A percentile compares a stretch with the other conserved stretches of the same genome.
phyloP scores from a whole-genome alignment of 2,113 vertebrate genomes.

The Falco punctatus region DNA sequence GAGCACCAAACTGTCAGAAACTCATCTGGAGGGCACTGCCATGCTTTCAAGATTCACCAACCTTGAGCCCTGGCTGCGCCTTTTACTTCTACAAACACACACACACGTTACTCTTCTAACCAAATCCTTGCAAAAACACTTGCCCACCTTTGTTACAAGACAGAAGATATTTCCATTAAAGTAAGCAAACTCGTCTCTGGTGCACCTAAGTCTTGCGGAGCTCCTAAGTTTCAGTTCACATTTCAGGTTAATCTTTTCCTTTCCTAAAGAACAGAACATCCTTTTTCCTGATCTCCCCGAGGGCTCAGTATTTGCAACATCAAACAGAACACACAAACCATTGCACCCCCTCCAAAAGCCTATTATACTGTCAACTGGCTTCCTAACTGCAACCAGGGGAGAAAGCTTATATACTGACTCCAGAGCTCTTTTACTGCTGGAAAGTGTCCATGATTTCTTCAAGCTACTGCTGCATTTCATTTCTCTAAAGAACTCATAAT shows the following conservation, averaged over 20 bases:
- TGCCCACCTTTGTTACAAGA: background rate
- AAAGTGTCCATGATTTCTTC: slow-evolving; percentile 72
- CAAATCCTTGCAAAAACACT: slow-evolving; percentile 63
- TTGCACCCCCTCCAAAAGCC: slow-evolving; percentile 68
- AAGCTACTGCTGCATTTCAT: slow-evolving; percentile 75
- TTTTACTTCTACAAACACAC: background rate
- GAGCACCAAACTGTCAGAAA: background rate
- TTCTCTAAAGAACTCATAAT: slow-evolving; percentile 76
- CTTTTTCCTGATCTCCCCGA: slow-evolving; percentile 71
- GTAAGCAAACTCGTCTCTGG: slow-evolving; percentile 55
- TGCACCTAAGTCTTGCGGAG: slow-evolving; percentile 62
- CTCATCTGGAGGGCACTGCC: background rate
- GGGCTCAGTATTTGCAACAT: slow-evolving; percentile 77
- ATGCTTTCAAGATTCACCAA: background rate
- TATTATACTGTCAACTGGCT: slow-evolving; percentile 77
- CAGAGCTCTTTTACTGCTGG: slow-evolving; percentile 68
- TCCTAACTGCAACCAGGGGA: slow-evolving; percentile 77
- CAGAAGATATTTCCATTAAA: slow-evolving; percentile 60
- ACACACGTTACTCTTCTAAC: background rate
- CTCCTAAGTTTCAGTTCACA: slow-evolving; percentile 71
- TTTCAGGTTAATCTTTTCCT: slow-evolving; percentile 81
- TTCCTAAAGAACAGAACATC: slow-evolving; percentile 79
- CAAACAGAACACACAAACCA: slow-evolving; percentile 79
- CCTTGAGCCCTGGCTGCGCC: background rate
- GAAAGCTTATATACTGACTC: slow-evolving; percentile 71